A percentile compares a stretch with the other conserved stretches of the same genome.
phyloP scores from a whole-genome alignment of 2,888 invertebrate species.

The Melitaea athalia region DNA sequence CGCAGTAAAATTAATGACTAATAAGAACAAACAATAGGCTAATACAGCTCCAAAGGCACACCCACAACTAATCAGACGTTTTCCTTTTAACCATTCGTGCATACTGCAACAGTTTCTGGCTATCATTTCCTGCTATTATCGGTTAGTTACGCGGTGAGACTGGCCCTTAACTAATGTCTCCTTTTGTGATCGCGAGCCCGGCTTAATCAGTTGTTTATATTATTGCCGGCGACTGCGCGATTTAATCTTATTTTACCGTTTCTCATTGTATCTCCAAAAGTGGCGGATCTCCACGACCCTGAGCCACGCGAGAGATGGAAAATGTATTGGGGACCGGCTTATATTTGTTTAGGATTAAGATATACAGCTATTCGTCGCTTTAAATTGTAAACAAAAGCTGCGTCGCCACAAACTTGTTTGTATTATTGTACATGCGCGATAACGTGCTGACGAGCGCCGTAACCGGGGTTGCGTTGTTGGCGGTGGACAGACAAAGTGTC shows the following conservation, averaged over 20 bases:
- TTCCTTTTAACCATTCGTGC: constrained; percentile 48
- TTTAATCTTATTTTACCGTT: constrained; percentile 78
- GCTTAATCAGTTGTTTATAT: constrained; percentile 80
- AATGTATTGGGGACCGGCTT: constrained; percentile 58
- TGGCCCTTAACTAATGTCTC: constrained; percentile 76
- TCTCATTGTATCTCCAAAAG: constrained; percentile 67
- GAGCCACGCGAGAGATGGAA: constrained; percentile 51
- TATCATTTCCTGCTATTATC: constrained; percentile 76
- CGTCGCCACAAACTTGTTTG: constrained; percentile 74
- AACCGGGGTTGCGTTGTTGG: constrained; percentile 18
- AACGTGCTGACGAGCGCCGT: constrained; percentile 59
- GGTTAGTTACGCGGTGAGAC: constrained; percentile 63
- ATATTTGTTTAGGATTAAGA: constrained; percentile 80
- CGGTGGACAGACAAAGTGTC: constrained; percentile 24
- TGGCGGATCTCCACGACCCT: constrained; percentile 53
- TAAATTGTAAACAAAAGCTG: constrained; percentile 75
- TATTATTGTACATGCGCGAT: constrained; percentile 74
- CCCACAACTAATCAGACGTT: constrained; percentile 32
- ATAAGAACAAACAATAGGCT: constrained; percentile 30
- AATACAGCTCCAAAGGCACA: constrained; percentile 22
- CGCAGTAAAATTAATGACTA: constrained; percentile 21
- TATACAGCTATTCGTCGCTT: constrained; percentile 67
- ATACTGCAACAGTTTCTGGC: constrained; percentile 64
- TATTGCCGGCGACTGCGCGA: constrained; percentile 73
- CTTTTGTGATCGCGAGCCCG: constrained; percentile 71